Conservation (phyloP, 2,113 vertebrate species). For the Emydura subglobosa region DNA sequence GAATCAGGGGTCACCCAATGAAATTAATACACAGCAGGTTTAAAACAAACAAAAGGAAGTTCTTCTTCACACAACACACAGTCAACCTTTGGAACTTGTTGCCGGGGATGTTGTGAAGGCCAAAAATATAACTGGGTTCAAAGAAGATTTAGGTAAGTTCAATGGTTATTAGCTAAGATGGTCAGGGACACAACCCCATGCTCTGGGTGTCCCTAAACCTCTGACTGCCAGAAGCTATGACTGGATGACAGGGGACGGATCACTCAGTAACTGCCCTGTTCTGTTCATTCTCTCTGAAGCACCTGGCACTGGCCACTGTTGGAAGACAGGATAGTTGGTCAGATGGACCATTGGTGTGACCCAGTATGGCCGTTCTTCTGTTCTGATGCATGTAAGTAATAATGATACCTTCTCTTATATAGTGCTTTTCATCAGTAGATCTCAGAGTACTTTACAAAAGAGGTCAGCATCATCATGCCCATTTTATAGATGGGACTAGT, state of each 20-base stretch:
- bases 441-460: background rate
- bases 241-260: background rate
- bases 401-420: background rate
- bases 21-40: background rate
- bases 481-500: background rate
- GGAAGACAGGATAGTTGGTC: background rate
- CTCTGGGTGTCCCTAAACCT: background rate
- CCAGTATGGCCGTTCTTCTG: background rate
- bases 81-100: background rate
- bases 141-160: too few species aligned
- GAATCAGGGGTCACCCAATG: background rate
- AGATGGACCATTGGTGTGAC: background rate
- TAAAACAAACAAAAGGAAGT: background rate
- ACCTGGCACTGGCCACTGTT: background rate
- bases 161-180: too few species aligned
- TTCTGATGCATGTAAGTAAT: background rate
- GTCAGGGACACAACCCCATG: background rate
- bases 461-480: background rate
- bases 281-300: background rate
- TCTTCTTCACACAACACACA: background rate
- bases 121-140: background rate
- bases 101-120: background rate
- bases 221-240: background rate
- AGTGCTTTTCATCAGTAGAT: background rate
- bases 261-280: background rate